Evolutionary conservation across 1,140 invertebrate genomes (phyloP).

Genomic region (Drosophila biarmipes): DNA sequence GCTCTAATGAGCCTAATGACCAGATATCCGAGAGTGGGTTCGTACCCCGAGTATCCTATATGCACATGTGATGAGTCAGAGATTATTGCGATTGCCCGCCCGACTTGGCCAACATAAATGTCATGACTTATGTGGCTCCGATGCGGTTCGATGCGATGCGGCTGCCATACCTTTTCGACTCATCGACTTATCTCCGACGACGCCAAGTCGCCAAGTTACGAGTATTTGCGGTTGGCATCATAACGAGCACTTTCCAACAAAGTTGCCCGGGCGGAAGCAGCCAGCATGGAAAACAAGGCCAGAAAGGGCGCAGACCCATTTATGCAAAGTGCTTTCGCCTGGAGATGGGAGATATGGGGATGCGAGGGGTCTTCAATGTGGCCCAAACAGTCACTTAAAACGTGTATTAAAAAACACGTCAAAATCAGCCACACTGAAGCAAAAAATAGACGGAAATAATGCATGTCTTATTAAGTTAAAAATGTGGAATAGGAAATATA

Average conservation of each 20-base stretch:
- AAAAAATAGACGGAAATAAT: too few species aligned
- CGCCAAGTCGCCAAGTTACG: conserved; percentile 43
- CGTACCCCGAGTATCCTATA: not conserved
- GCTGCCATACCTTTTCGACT: conserved; percentile 33
- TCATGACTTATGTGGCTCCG: conserved; percentile 65
- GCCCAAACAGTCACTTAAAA: not conserved
- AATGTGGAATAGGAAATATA: not conserved
- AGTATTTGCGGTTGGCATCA: conserved; percentile 62
- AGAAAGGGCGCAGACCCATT: conserved; percentile 44
- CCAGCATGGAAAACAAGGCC: conserved; percentile 10
- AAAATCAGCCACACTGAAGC: too few species aligned
- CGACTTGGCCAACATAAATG: conserved; percentile 64
- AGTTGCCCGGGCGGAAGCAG: conserved; percentile 71
- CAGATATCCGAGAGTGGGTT: conserved; percentile 24
- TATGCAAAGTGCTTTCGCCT: conserved; percentile 55
- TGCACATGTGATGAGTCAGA: conserved; percentile 49
- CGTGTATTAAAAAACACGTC: not conserved
- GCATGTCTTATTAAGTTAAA: not conserved
- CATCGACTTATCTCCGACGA: conserved; percentile 21
- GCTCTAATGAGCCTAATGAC: conserved; percentile 71
- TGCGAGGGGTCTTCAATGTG: conserved; percentile 8
- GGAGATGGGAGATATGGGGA: not conserved
- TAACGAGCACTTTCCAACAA: conserved; percentile 71
- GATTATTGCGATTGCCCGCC: conserved; percentile 40
- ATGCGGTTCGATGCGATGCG: conserved; percentile 33